These are phyloP conservation scores for Nebria salina DNA, from an alignment of 2,888 invertebrate genomes.

Conservation along the genomic window DNA sequence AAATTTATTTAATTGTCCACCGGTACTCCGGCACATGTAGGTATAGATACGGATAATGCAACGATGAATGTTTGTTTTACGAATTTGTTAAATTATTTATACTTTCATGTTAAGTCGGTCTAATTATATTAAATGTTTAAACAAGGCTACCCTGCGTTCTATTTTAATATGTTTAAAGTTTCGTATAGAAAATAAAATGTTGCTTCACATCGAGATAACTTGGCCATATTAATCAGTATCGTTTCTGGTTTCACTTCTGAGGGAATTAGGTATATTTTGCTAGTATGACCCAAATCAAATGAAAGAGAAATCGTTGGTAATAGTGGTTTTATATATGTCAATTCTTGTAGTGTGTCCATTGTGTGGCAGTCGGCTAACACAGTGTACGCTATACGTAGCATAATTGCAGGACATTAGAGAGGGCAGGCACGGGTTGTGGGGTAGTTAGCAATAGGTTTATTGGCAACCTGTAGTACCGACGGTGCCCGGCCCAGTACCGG, in stretches of 20 bases:
- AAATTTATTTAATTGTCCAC: slow-evolving; percentile 44
- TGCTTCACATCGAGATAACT: too few species aligned
- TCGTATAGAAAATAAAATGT: too few species aligned
- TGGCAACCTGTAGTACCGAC: slow-evolving; percentile 45
- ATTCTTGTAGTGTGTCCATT: too few species aligned
- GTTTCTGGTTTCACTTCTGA: too few species aligned
- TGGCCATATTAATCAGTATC: too few species aligned
- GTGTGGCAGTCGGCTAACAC: too few species aligned
- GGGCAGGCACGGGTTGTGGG: slow-evolving; percentile 4
- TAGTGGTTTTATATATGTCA: too few species aligned
- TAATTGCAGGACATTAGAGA: slow-evolving; percentile 1
- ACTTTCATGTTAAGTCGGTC: neutral
- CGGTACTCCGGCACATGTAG: slow-evolving; percentile 14
- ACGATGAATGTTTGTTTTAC: slow-evolving; percentile 24
- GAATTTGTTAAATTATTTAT: neutral
- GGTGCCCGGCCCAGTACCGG: slow-evolving; percentile 24
- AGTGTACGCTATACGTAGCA: neutral
- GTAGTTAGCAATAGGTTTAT: slow-evolving; percentile 45
- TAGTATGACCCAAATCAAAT: too few species aligned
- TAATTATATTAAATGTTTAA: neutral
- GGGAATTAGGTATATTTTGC: too few species aligned
- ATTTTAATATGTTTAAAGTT: too few species aligned
- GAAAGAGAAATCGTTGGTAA: too few species aligned
- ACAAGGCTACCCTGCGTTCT: neutral
- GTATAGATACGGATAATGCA: slow-evolving; percentile 25